Evolutionary conservation across 2,888 invertebrate genomes (phyloP).

Genomic region (Pardosa pseudoannulata): DNA sequence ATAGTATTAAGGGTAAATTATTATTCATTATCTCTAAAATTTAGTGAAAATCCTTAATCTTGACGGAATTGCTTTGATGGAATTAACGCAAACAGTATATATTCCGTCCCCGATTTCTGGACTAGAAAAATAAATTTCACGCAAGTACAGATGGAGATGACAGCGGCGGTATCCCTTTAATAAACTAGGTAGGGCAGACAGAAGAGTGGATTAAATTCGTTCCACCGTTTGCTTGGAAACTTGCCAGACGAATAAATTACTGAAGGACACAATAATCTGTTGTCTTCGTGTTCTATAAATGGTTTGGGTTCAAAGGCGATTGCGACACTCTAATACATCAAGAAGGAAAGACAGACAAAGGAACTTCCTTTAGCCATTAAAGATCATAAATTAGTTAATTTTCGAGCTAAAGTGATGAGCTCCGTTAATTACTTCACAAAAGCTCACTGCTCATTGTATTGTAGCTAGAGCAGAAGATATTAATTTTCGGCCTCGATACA

Average conservation of each 20-base stretch:
- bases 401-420: background rate
- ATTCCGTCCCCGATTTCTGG: background rate
- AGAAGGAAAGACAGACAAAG: background rate
- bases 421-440: background rate
- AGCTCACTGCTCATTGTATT: background rate
- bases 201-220: conserved; percentile 9
- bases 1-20: too few relatives aligned
- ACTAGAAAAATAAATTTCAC: background rate
- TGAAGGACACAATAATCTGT: conserved; percentile 12
- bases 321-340: background rate
- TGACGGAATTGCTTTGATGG: background rate
- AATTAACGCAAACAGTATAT: background rate
- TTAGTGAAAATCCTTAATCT: background rate
- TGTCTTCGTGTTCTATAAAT: conserved; percentile 17
- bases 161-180: background rate
- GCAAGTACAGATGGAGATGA: conserved; percentile 4
- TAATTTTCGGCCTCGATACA: too few relatives aligned
- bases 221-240: conserved; percentile 3
- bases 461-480: background rate
- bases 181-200: background rate
- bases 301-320: conserved; percentile 17
- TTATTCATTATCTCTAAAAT: too few relatives aligned
- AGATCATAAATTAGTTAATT: conserved; percentile 14
- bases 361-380: conserved; percentile 3
- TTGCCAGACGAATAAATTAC: conserved; percentile 12